phyloP scores from a whole-genome alignment of 1,140 invertebrate genomes.

The Platyscapa corneri region DNA sequence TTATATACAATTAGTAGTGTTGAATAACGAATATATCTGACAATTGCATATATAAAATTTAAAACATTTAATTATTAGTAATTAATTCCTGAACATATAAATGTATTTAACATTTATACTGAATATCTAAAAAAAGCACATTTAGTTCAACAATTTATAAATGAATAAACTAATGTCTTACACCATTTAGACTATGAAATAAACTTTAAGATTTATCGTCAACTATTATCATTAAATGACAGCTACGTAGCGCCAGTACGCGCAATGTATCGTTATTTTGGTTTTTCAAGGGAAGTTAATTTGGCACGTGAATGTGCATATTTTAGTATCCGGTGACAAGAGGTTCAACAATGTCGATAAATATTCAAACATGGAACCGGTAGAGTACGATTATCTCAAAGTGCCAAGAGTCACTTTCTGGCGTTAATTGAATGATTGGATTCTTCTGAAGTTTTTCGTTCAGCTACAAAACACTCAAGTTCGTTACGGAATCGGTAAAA shows the following conservation, averaged over 20 bases:
- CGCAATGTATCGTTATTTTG: conserved; percentile 23
- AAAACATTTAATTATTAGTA: too few species aligned
- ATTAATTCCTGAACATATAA: background rate
- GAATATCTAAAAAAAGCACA: too few species aligned
- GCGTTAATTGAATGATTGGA: background rate
- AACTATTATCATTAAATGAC: background rate
- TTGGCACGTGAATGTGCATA: conserved; percentile 47
- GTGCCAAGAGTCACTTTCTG: background rate
- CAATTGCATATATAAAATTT: too few species aligned
- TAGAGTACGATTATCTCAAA: background rate
- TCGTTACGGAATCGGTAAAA: too few species aligned
- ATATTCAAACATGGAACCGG: background rate
- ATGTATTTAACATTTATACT: too few species aligned
- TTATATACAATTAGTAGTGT: too few species aligned
- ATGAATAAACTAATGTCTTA: background rate
- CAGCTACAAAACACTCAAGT: too few species aligned
- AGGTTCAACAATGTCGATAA: conserved; percentile 37
- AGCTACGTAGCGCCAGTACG: background rate
- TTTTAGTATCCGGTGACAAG: conserved; percentile 30
- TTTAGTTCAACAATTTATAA: background rate
- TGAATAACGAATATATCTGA: too few species aligned
- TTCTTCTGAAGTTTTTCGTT: background rate
- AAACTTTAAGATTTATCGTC: background rate
- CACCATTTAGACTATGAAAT: background rate
- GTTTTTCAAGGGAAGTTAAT: conserved; percentile 11